Base-by-base conservation (phyloP, 2,888 invertebrate species). In the Macrosoma leucophasiata region DNA sequence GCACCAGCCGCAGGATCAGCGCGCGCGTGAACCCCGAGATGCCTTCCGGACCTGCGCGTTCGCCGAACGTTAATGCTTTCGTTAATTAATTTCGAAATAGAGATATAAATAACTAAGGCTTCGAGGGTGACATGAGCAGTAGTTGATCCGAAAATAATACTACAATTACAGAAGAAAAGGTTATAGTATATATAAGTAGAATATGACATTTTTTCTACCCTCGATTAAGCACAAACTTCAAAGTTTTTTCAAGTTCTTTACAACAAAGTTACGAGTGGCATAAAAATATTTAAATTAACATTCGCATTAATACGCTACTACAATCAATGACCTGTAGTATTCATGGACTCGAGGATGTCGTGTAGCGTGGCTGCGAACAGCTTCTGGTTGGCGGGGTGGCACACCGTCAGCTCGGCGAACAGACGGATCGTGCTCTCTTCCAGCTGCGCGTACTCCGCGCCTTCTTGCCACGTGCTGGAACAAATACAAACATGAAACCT, bases 11-110 rank as follows among this genome's bases (percentile, higher is more conserved):
- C 32, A 96, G 82, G 46, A 96, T 90, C 36, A 97, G 79, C 31
- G 96, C 89, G 14, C 96, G 88, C 21, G 95, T 93, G 77, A 96
- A 96, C 4, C 96, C 95, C 0, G 94, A 92, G 58, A 96, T 92
- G 7, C 91, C 91, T 25, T 66, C 71, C 2, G 69, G 60, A 31
- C 71, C 72, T 70, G 52, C 0, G 5, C 2, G 30, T 6, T 8
- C 3, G 13, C 8, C 9, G 6, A n/a, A 23, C 7, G 17, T n/a
- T 14, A 22, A n/a, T n/a, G n/a, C n/a, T n/a, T n/a, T n/a, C n/a
- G n/a, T 13, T 17, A 11, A 11, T 15, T 25, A 11, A 7, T 10
- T 11, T 29, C 12, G n/a, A 4, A 9, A 18, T 10, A n/a, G n/a
- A n/a, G 4, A 14, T 26, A 26, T 14, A 15, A n/a, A 26, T 1